These are phyloP conservation scores for Harpagifer antarcticus DNA, from an alignment of 2,797 vertebrate genomes.

Conservation along the genomic window DNA sequence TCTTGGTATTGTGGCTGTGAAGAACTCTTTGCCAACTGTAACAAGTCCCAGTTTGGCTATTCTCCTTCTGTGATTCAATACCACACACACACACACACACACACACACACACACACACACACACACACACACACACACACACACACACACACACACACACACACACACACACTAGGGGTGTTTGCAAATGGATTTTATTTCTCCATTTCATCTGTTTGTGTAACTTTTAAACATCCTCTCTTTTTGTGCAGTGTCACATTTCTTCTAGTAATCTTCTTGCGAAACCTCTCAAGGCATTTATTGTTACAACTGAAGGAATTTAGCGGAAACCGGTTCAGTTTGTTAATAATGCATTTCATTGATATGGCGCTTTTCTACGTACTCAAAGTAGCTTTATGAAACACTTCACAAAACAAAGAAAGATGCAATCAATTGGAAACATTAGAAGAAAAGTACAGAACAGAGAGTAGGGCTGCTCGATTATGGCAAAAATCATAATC, in stretches of 20 bases:
- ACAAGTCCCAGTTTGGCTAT: constrained; percentile 15
- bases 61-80: constrained; percentile 18
- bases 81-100: background rate
- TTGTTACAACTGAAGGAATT: background rate
- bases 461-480: too few relatives aligned
- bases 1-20: constrained; percentile 20
- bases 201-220: background rate
- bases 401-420: too few relatives aligned
- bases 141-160: background rate
- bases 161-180: background rate
- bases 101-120: background rate
- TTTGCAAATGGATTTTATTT: background rate
- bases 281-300: background rate
- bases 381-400: too few relatives aligned
- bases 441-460: too few relatives aligned
- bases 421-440: too few relatives aligned
- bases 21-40: constrained; percentile 15
- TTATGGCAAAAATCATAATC: too few relatives aligned
- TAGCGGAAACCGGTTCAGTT: background rate
- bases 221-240: background rate
- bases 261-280: background rate
- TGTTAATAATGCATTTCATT: background rate
- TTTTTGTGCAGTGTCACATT: background rate
- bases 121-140: background rate
- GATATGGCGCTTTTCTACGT: too few relatives aligned